Base-by-base conservation (phyloP, 2,888 invertebrate species). In the Agrilus biguttatus region DNA sequence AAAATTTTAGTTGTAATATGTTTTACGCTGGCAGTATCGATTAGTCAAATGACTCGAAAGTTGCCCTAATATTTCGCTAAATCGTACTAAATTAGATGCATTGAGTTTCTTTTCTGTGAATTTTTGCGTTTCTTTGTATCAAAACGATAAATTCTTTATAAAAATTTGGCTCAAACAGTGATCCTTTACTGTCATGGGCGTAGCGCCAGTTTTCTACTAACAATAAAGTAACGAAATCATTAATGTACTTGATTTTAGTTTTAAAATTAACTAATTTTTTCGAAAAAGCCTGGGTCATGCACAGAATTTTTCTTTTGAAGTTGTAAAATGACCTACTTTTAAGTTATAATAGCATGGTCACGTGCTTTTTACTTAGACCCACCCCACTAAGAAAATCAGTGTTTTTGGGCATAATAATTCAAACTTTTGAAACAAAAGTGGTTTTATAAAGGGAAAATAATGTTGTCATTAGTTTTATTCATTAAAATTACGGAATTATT, bases 1-100 rank as follows among this genome's bases (percentile, higher is more conserved):
- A 49, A 38, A 53, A 52, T 51, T 53, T 52, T 17, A 14, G 36
- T 21, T 35, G 28, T 28, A 28, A 62, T 69, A 67, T 68, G 66
- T 68, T 66, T 47, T 45, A 47, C 50, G 50, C 51, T 49, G 45
- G 48, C 47, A 44, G 45, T 55, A 54, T 55, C 51, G 53, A 55
- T 55, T 54, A 46, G 51, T 53, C 53, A 51, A 47, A 52, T 53
- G 52, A 53, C 53, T 48, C 17, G 34, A 28, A 28, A 28, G 28
- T 28, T 28, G 12, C 8, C 19, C 19, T 13, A 37, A 17, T 38
- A 17, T 17, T 19, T 17, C 13, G 19, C 7, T 2, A 21, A 19
- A 19, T 21, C 8, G 2, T 10, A 23, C 12, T n/a, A n/a, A 21
- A 23, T 14, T 8, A 38, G 14, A 38, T 8, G n/a, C 21, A 1